A percentile compares a stretch with the other conserved stretches of the same genome.
These are phyloP conservation scores for Pelmatolapia mariae DNA, from an alignment of 2,113 vertebrate genomes.

Conservation along the genomic window DNA sequence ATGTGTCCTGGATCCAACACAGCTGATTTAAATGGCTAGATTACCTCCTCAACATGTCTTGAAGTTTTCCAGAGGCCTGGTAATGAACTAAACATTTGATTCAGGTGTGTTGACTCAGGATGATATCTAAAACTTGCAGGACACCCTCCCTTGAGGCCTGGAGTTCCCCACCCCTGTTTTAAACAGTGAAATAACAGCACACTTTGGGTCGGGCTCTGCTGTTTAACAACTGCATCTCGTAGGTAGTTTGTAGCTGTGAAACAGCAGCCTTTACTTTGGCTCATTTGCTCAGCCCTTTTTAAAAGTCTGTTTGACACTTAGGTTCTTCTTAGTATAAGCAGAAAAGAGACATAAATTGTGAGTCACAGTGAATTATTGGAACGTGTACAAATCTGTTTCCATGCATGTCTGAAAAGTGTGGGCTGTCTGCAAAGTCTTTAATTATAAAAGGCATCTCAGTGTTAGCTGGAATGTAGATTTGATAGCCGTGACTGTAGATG, in stretches of 20 bases:
- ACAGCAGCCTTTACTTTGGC: background rate
- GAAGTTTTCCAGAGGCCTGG: background rate
- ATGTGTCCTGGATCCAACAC: background rate
- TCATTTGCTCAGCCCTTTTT: background rate
- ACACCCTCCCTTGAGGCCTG: background rate
- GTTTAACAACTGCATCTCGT: background rate
- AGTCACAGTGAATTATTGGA: background rate
- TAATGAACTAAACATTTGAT: background rate
- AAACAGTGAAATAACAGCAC: background rate
- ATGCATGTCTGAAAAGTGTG: background rate
- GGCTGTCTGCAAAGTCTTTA: background rate
- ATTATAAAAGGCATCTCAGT: background rate
- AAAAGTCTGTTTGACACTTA: background rate
- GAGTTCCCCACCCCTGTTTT: background rate
- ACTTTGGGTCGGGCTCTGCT: fast-evolving
- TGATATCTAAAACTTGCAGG: background rate
- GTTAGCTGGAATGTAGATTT: background rate
- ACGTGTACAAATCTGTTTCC: background rate
- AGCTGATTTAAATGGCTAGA: background rate
- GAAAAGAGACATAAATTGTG: background rate
- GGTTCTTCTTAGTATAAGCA: background rate
- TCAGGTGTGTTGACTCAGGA: background rate
- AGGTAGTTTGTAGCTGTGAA: background rate
- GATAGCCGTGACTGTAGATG: background rate
- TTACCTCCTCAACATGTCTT: background rate